Conservation (phyloP, 2,888 invertebrate species). For the Sthenelais limicola region DNA sequence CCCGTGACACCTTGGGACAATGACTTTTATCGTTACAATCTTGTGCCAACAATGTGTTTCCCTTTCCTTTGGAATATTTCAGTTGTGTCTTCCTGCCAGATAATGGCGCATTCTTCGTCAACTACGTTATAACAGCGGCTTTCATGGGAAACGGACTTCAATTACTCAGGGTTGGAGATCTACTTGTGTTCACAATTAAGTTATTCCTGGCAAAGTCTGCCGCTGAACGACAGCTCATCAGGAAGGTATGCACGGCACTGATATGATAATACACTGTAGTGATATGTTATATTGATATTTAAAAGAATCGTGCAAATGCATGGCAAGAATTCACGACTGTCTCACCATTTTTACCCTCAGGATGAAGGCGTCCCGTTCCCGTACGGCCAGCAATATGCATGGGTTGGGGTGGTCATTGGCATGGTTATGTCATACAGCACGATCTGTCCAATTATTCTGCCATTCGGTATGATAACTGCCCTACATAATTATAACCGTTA, state of each 20-base stretch:
- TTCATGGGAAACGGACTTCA: constrained; percentile 36
- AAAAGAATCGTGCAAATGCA: too few relatives aligned
- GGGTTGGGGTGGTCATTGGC: constrained; percentile 23
- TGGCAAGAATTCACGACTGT: neutral
- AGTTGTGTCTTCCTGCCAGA: constrained; percentile 44
- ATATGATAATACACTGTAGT: too few relatives aligned
- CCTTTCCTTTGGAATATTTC: neutral
- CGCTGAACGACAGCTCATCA: constrained; percentile 16
- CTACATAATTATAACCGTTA: too few relatives aligned
- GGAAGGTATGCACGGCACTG: too few relatives aligned
- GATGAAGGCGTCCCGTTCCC: constrained; percentile 20
- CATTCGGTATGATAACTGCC: too few relatives aligned
- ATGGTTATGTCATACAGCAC: constrained; percentile 41
- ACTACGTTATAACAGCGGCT: constrained; percentile 38
- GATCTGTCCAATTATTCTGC: constrained; percentile 40
- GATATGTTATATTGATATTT: too few relatives aligned
- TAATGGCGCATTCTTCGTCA: constrained; percentile 45
- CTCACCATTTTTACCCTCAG: neutral
- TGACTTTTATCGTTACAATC: too few relatives aligned
- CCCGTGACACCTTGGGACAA: too few relatives aligned
- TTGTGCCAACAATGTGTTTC: too few relatives aligned
- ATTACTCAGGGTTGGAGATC: constrained; percentile 39
- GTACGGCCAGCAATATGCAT: constrained; percentile 41
- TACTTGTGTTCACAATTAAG: constrained; percentile 12
- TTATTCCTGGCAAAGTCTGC: constrained; percentile 33